These are phyloP conservation scores for Hypanus sabinus DNA, from an alignment of 2,113 vertebrate species.

Conservation along the genomic window DNA sequence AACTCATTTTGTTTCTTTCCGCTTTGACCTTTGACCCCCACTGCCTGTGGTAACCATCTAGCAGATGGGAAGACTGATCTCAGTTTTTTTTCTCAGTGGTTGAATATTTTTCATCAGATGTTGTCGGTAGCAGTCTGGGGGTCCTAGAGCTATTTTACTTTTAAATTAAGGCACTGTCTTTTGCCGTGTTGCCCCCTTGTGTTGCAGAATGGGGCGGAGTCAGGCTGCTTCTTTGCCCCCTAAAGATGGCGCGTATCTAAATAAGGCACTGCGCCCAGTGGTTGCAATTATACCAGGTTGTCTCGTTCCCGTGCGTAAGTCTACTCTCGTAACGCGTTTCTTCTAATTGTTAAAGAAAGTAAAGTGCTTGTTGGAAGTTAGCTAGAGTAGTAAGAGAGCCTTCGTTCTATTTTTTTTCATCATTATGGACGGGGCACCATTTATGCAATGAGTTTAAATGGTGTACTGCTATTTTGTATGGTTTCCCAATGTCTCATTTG, in stretches of 20 bases:
- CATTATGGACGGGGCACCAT: not conserved
- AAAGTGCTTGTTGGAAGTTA: not conserved
- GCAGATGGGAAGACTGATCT: not conserved
- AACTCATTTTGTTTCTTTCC: not conserved
- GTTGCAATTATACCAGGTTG: not conserved
- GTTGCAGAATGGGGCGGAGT: constrained; percentile 2
- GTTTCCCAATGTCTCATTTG: not conserved
- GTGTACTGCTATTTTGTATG: not conserved
- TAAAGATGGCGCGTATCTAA: constrained; percentile 30
- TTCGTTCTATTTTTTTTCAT: not conserved
- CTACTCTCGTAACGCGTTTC: not conserved
- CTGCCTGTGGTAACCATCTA: not conserved
- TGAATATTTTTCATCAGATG: too few relatives aligned
- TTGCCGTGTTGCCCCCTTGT: not conserved
- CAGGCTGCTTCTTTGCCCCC: not conserved
- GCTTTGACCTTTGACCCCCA: not conserved
- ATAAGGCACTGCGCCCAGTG: not conserved
- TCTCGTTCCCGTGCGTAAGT: not conserved
- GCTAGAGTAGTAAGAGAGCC: not conserved
- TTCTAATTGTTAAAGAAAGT: not conserved
- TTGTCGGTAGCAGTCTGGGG: not conserved
- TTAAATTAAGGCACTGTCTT: not conserved
- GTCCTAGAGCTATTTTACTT: not conserved
- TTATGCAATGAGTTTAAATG: not conserved
- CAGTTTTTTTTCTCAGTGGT: not conserved